Conservation (phyloP, 1,140 invertebrate genomes). For the Cotesia typhae region DNA sequence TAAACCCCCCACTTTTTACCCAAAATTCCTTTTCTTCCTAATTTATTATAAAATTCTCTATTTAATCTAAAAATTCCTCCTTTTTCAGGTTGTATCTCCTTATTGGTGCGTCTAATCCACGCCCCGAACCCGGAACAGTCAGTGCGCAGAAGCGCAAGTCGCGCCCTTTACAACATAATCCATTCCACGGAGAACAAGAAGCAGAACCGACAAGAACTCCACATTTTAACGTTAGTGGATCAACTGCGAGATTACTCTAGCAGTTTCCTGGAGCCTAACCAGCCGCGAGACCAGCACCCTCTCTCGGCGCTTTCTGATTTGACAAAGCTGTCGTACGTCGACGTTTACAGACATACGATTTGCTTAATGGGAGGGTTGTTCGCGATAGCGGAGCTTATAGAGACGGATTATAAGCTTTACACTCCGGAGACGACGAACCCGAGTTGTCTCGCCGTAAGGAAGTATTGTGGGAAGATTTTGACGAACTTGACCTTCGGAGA, state of each 20-base stretch:
- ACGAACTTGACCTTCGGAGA: slow-evolving; percentile 97
- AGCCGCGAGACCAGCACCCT: slow-evolving; percentile 81
- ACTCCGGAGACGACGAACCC: slow-evolving; percentile 79
- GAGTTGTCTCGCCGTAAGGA: slow-evolving; percentile 86
- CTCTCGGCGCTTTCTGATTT: slow-evolving; percentile 85
- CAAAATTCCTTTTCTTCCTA: too few relatives aligned
- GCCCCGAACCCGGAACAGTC: slow-evolving; percentile 73
- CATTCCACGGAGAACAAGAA: slow-evolving; percentile 91
- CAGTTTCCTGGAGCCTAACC: slow-evolving; percentile 46
- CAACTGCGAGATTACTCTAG: slow-evolving; percentile 82
- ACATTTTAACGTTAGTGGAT: slow-evolving; percentile 86
- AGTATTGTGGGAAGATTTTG: slow-evolving; percentile 95
- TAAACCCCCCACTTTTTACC: too few relatives aligned
- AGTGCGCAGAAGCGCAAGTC: slow-evolving; percentile 80
- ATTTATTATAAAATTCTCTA: too few relatives aligned
- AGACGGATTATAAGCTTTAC: slow-evolving; percentile 85
- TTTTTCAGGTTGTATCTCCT: slow-evolving; percentile 77
- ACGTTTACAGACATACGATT: slow-evolving; percentile 93
- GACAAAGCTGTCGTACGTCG: slow-evolving; percentile 96
- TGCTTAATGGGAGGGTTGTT: slow-evolving; percentile 92
- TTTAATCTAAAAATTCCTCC: too few relatives aligned
- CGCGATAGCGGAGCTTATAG: slow-evolving; percentile 88
- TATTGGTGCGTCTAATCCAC: slow-evolving; percentile 92
- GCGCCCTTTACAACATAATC: slow-evolving; percentile 91
- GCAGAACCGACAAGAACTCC: slow-evolving; percentile 82